Percentiles rank a stretch among this genome's conserved stretches.
Evolutionary conservation across 2,888 invertebrate genomes (phyloP).

Genomic region (Megamerina dolium): DNA sequence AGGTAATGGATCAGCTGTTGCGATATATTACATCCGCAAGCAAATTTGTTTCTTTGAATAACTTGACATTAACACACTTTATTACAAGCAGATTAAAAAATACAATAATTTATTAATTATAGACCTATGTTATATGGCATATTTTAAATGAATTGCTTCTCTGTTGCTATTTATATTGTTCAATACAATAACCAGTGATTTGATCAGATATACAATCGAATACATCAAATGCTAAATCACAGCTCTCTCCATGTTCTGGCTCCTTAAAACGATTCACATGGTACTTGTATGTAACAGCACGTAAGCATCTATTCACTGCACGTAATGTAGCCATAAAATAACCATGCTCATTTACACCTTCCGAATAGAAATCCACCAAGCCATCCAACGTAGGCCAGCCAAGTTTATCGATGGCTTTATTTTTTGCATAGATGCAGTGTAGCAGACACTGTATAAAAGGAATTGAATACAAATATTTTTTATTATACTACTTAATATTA

Average conservation of each 20-base stretch:
- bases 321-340: slow-evolving; percentile 70
- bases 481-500: too few species aligned
- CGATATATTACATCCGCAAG: too few species aligned
- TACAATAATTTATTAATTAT: too few species aligned
- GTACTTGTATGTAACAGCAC: slow-evolving; percentile 41
- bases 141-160: too few species aligned
- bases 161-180: slow-evolving; percentile 37
- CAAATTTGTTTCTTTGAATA: too few species aligned
- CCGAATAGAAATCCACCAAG: slow-evolving; percentile 65
- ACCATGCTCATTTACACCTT: slow-evolving; percentile 70
- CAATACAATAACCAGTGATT: slow-evolving; percentile 66
- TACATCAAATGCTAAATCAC: slow-evolving; percentile 70
- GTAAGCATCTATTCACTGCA: slow-evolving; percentile 63
- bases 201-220: slow-evolving; percentile 75
- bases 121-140: too few species aligned
- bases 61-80: too few species aligned
- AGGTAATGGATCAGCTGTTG: too few species aligned
- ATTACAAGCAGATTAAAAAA: too few species aligned
- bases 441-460: slow-evolving; percentile 60
- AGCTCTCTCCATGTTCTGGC: slow-evolving; percentile 61
- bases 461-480: too few species aligned
- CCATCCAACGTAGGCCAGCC: slow-evolving; percentile 72
- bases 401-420: slow-evolving; percentile 68
- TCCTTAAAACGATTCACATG: slow-evolving; percentile 38
- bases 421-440: slow-evolving; percentile 73